Evolutionary conservation across 2,797 vertebrate species (phyloP).

Genomic region (Falco rusticolus): DNA sequence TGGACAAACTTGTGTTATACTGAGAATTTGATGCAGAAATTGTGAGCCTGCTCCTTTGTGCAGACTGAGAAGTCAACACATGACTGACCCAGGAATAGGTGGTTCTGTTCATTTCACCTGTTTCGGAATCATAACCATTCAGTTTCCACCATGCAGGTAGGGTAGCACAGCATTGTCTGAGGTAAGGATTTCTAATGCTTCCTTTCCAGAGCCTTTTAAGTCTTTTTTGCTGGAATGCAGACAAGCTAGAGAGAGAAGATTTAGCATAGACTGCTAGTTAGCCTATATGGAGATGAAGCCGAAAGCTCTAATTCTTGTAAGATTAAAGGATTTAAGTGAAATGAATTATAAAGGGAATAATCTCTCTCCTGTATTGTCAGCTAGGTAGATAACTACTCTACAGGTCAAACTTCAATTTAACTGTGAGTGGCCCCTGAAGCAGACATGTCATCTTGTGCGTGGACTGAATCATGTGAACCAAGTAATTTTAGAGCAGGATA

Average conservation of each 20-base stretch:
- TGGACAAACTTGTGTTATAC: not conserved
- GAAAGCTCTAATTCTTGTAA: not conserved
- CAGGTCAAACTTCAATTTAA: not conserved
- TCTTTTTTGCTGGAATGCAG: not conserved
- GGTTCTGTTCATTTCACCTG: not conserved
- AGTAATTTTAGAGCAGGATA: not conserved
- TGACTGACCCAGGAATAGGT: not conserved
- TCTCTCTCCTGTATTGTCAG: not conserved
- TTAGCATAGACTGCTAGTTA: not conserved
- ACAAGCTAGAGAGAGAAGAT: not conserved
- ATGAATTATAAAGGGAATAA: not conserved
- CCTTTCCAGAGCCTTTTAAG: not conserved
- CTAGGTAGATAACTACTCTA: not conserved
- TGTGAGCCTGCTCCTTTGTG: not conserved
- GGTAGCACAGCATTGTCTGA: not conserved
- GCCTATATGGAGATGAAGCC: not conserved
- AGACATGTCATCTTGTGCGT: not conserved
- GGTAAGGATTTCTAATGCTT: not conserved
- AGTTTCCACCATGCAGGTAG: not conserved
- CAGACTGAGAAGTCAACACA: not conserved
- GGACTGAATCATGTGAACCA: not conserved
- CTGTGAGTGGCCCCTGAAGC: not conserved
- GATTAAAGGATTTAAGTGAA: not conserved
- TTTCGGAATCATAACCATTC: not conserved
- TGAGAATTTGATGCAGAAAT: not conserved